phyloP scores from a whole-genome alignment of 2,113 vertebrate species.

The Bungarus multicinctus region DNA sequence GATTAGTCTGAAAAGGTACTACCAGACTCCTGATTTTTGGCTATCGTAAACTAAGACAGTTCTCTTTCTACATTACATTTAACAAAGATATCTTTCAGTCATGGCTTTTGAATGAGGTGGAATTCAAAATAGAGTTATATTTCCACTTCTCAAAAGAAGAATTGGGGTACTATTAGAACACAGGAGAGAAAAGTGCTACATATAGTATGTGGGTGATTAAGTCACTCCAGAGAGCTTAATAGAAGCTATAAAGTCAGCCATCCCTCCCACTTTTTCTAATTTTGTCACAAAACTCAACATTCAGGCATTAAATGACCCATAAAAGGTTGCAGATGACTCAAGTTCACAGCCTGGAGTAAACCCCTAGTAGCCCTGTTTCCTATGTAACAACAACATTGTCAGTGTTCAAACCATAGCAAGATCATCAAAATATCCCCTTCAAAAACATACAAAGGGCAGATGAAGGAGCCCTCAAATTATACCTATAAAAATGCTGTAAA shows the following conservation, averaged over 20 bases:
- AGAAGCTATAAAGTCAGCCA: background rate
- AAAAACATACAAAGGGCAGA: background rate
- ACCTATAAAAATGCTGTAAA: background rate
- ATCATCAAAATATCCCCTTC: background rate
- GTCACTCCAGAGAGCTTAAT: background rate
- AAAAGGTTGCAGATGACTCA: background rate
- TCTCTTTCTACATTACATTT: background rate
- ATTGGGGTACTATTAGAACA: background rate
- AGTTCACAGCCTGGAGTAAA: background rate
- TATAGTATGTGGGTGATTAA: background rate
- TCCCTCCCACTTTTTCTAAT: background rate
- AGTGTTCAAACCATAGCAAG: background rate
- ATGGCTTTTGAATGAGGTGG: background rate
- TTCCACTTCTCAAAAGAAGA: background rate
- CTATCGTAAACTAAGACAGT: background rate
- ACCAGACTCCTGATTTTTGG: background rate
- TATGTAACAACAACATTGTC: background rate
- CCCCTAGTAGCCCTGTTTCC: background rate
- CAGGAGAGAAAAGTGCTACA: background rate
- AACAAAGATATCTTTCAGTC: rapidly evolving
- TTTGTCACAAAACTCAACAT: conserved; percentile 3
- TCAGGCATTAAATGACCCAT: background rate
- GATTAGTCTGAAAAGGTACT: background rate
- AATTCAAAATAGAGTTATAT: rapidly evolving
- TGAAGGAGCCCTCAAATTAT: background rate